Base-by-base conservation (phyloP, 1,140 invertebrate species). In the Antheraea pernyi region DNA sequence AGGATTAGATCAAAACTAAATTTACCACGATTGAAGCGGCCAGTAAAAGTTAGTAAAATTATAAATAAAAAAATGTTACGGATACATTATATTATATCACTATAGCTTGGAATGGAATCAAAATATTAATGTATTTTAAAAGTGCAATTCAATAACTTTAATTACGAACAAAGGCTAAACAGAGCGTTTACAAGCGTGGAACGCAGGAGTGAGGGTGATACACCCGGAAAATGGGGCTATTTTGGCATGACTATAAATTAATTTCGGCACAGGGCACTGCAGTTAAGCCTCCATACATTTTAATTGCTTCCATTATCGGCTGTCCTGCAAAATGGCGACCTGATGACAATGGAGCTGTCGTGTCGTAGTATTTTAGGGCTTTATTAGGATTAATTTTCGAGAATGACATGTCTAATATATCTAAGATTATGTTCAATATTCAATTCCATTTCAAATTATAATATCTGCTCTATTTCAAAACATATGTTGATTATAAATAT, bases 221-320 rank as follows among this genome's bases (percentile, higher is more conserved):
- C 71, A 74, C 65, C 64, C 68, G 59, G 70, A 78, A 85, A 88
- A 85, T 81, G 80, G 78, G 86, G 82, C 81, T 89, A 87, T 91
- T 91, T 87, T 84, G 83, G 77, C 75, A 79, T 78, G 81, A 83
- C 87, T 86, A 91, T 91, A 90, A 91, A 91, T 90, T 90, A 91
- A 90, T 91, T 91, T 89, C 78, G 81, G 81, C 81, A 81, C 83
- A 87, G 83, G 86, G 81, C 80, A 85, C 78, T 89, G 84, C 84
- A 89, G 87, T 91, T 88, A 91, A 89, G 83, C 86, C 85, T 81
- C 85, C 84, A 90, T 89, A 91, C 86, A 91, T 91, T 91, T 91
- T 91, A 91, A 91, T 91, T 89, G 89, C 81, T 83, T 85, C 85
- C 85, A 91, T 91, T 90, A 91, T 90, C 88, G 84, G 82, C 80